Base-by-base conservation (phyloP, 2,797 vertebrate genomes). In the Coreius guichenoti region DNA sequence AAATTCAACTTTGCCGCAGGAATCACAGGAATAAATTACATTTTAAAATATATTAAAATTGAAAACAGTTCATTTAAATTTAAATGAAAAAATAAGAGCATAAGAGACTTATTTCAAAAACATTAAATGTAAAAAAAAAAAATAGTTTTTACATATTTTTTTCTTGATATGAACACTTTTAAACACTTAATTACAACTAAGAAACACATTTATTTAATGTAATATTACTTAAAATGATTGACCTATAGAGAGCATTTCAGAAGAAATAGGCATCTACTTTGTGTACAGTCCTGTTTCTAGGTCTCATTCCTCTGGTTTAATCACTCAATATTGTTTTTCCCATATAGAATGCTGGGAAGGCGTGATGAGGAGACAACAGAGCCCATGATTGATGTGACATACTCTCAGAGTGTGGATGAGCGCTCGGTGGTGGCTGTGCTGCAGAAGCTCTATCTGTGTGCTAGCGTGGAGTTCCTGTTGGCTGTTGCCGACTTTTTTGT, bases 401-500 rank as follows among this genome's bases (percentile, higher is more conserved):
- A 96, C 70, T 95, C 93, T 4, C 96, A 97, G 92, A 91, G 89
- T 7, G 88, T 83, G 23, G 90, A 87, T 13, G 93, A 94, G 77
- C 94, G 91, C 39, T 94, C 94, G 6, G 90, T 99, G 12, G 89
- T 96, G 75, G 95, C 96, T 0, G 89, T 98, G 47, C 92, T 99
- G 70, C 97, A 98, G 91, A 97, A 97, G n/a, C 94, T 99, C 0
- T 96, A 97, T 36, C 51, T 99, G 21, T 99, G 98, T 84, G 97
- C 97, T 84, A 99, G 98, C 26, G 94, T 99, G 91, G 98, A 99
- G 92, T 99, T 99, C 83, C 93, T 99, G 72, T 93, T 98, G 96
- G 93, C 97, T 0, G 97, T 99, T 16, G 97, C 95, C 1, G 97
- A 99, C 56, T 99, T 99, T 93, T 99, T 99, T 89, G 89, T 99